Evolutionary conservation across 2,113 vertebrate genomes (phyloP), one percentile per base, ranked within the genome.

Genomic region (Aythya baeri): DNA sequence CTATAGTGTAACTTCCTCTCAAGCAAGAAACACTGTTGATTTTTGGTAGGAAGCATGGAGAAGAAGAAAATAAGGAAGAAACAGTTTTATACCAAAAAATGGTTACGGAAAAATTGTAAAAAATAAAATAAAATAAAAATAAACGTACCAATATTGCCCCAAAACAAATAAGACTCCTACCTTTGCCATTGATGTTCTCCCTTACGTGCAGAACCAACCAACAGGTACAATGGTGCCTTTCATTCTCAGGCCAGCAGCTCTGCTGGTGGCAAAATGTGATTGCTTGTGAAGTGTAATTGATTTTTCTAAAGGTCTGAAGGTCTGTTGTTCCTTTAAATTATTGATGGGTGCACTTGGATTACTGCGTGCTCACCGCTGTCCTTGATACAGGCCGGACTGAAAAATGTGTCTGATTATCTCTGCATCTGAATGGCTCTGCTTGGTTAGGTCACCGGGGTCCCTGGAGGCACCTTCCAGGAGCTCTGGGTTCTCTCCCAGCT

Each of bases 261-360:
- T 88, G 70, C 66, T 44, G 34, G 71, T 68, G 41, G 65, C 78
- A 81, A 89, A 76, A 88, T 17, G 43, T 5, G 26, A 89, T 58
- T 55, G 50, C 50, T 73, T 81, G 41, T 71, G 73, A 94, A 91
- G 79, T 32, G 57, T 54, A 89, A 93, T 87, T 89, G 85, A 91
- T 94, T 89, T 84, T 86, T 91, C 77, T 52, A 77, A 83, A 88
- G 68, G 68, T 74, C 93, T 82, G 32, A 55, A 93, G 73, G 76
- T 77, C 73, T 77, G 62, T 43, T 82, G 79, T 86, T 89, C 59
- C 74, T 91, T 79, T 89, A 76, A 83, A 76, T 87, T 94, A 93
- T 83, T 93, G 81, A 94, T 84, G 81, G 63, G 21, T 73, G 41
- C 54, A 72, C 44, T 85, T 70, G 55, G 52, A 80, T 87, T 50